Conservation (phyloP, 2,888 invertebrate genomes). For the Clistopyga incitator region DNA sequence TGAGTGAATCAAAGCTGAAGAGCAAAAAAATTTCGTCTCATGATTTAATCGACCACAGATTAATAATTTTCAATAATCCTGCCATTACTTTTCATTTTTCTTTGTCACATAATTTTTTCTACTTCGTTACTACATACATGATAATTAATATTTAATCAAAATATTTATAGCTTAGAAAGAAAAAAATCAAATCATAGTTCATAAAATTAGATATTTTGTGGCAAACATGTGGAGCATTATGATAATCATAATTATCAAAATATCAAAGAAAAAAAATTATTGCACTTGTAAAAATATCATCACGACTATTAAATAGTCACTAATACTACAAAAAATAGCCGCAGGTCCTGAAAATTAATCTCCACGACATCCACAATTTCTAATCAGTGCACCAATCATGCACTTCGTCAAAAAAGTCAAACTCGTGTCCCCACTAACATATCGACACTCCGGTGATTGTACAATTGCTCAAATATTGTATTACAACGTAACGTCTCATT, state of each 20-base stretch:
- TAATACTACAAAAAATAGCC: too few relatives aligned
- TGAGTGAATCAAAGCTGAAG: slow-evolving; percentile 72
- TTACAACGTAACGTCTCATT: slow-evolving; percentile 14
- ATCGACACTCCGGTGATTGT: slow-evolving; percentile 13
- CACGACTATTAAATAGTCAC: too few relatives aligned
- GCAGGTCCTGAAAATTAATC: background rate
- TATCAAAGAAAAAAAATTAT: too few relatives aligned
- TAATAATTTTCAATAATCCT: background rate
- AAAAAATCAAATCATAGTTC: too few relatives aligned
- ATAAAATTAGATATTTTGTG: too few relatives aligned
- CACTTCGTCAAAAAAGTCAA: slow-evolving; percentile 11
- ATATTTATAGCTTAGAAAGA: too few relatives aligned
- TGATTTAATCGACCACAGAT: background rate
- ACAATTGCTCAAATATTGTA: slow-evolving; percentile 50
- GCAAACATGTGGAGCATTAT: too few relatives aligned
- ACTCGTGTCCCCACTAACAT: background rate
- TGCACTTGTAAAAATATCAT: too few relatives aligned
- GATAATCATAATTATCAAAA: too few relatives aligned
- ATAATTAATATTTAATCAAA: too few relatives aligned
- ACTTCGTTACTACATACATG: too few relatives aligned
- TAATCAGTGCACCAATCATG: background rate
- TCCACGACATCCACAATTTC: background rate
- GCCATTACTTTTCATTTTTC: background rate
- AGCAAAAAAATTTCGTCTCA: background rate
- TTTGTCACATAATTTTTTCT: background rate